Evolutionary conservation across 1,140 invertebrate genomes (phyloP).

Genomic region (Bombus consobrinus): DNA sequence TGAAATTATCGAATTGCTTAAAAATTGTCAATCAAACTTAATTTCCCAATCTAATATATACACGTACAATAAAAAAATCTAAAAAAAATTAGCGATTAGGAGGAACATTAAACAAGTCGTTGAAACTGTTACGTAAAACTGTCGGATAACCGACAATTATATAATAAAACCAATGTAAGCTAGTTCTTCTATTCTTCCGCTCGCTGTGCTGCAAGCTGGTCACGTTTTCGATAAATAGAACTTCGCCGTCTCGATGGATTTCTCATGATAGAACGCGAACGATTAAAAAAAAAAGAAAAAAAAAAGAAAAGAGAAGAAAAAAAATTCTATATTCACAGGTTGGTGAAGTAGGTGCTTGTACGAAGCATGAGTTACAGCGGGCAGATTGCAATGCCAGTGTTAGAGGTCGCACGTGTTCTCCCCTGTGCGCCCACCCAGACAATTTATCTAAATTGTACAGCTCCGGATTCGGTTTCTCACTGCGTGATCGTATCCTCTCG

Average conservation of each 20-base stretch:
- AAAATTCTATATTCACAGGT: background rate
- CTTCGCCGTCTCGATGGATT: too few species aligned
- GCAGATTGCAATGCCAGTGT: background rate
- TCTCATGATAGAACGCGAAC: background rate
- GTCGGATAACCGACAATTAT: background rate
- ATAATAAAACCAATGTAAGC: background rate
- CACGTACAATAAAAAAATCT: too few species aligned
- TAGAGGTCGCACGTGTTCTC: background rate
- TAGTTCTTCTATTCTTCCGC: background rate
- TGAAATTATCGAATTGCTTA: too few species aligned
- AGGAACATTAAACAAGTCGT: background rate
- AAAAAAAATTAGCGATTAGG: too few species aligned
- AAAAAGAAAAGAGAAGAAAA: too few species aligned
- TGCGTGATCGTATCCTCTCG: background rate
- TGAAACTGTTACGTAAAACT: background rate
- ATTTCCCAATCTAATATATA: too few species aligned
- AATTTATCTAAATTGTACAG: conserved; percentile 10
- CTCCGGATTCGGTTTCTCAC: background rate
- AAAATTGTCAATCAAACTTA: too few species aligned
- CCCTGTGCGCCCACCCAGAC: background rate
- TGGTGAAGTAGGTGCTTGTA: too few species aligned
- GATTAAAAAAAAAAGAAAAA: background rate
- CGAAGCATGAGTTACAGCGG: background rate
- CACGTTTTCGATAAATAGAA: background rate
- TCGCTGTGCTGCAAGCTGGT: background rate